These are phyloP conservation scores for Pterois miles DNA, from an alignment of 2,797 vertebrate genomes.

Conservation along the genomic window DNA sequence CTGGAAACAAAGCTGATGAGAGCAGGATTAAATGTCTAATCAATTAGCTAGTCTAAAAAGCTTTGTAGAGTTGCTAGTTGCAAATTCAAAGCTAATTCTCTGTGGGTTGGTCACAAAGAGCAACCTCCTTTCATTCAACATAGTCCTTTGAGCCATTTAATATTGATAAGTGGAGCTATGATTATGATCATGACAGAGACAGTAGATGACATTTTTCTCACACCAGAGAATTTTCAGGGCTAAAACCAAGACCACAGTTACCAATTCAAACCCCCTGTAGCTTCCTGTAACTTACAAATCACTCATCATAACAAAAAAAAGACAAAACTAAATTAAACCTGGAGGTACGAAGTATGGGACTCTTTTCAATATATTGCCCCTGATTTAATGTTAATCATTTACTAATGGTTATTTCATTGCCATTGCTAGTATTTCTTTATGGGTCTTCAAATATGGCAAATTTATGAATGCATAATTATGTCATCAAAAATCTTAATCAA, in stretches of 20 bases:
- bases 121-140: background rate
- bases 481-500: background rate
- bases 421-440: background rate
- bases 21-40: background rate
- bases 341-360: background rate
- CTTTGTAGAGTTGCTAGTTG: too few relatives aligned
- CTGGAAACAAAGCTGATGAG: background rate
- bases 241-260: background rate
- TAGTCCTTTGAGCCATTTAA: background rate
- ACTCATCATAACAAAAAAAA: background rate
- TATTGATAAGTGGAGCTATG: background rate
- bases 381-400: background rate
- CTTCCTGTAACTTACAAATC: background rate
- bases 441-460: background rate
- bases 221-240: background rate
- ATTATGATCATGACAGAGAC: background rate
- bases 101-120: background rate
- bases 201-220: background rate
- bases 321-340: background rate
- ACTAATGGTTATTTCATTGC: background rate
- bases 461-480: background rate
- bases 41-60: background rate
- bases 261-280: background rate
- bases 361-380: background rate
- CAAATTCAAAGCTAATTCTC: background rate